These are phyloP conservation scores for Sacculina carcini DNA, from an alignment of 2,888 invertebrate genomes.

Conservation along the genomic window DNA sequence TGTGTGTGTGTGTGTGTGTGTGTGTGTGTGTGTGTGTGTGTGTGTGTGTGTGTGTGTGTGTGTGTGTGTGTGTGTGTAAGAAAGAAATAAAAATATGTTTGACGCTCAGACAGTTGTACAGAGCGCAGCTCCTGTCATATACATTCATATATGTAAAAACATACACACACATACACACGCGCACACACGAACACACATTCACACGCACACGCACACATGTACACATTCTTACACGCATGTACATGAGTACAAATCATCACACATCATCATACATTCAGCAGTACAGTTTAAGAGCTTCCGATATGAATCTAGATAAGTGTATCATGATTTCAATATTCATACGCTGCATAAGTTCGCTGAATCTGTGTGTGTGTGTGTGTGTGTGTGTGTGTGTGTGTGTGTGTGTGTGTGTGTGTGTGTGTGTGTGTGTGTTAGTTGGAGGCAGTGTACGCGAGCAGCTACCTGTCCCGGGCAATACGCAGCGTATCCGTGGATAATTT, in stretches of 20 bases:
- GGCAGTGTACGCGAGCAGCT: constrained; percentile 33
- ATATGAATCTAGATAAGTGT: too few relatives aligned
- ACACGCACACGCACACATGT: not conserved
- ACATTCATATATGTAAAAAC: not conserved
- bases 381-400: too few relatives aligned
- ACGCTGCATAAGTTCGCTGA: too few relatives aligned
- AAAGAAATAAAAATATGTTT: not conserved
- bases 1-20: not conserved
- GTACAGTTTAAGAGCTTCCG: too few relatives aligned
- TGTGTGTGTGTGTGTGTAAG: not conserved
- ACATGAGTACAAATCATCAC: too few relatives aligned
- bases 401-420: too few relatives aligned
- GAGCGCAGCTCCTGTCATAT: not conserved
- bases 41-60: not conserved
- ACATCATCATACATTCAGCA: too few relatives aligned
- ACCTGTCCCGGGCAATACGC: constrained; percentile 29
- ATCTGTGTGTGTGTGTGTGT: too few relatives aligned
- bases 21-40: not conserved
- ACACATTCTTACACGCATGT: too few relatives aligned
- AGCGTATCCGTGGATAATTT: constrained; percentile 36
- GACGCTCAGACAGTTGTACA: not conserved
- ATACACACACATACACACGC: not conserved
- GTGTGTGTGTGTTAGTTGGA: constrained; percentile 24
- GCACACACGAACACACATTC: not conserved
- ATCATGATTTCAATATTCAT: too few relatives aligned